Conservation (phyloP, 1,140 invertebrate species). For the Armadillidium nasatum region DNA sequence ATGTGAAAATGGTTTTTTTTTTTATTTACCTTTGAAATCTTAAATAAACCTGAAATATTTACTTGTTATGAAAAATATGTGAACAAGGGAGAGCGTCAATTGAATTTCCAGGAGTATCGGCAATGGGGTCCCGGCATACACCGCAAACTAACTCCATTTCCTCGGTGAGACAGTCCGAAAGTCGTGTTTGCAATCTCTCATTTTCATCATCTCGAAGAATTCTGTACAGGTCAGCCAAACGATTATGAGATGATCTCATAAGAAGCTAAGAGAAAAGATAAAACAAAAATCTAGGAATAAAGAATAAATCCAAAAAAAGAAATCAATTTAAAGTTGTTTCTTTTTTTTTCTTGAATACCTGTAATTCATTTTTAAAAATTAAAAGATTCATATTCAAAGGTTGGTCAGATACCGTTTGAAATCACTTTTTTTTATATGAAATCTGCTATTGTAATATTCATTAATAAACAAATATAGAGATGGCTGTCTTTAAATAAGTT, state of each 20-base stretch:
- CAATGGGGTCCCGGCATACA: constrained; percentile 67
- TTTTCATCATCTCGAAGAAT: constrained; percentile 74
- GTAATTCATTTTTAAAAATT: too few relatives aligned
- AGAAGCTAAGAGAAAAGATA: constrained; percentile 57
- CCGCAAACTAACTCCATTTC: constrained; percentile 70
- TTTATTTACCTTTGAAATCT: too few relatives aligned
- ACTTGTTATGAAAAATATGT: constrained; percentile 79
- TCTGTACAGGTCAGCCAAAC: constrained; percentile 69
- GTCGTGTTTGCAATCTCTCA: constrained; percentile 63
- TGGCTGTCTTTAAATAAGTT: too few relatives aligned
- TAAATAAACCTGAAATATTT: constrained; percentile 16
- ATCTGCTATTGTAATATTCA: too few relatives aligned
- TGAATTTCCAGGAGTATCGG: constrained; percentile 62
- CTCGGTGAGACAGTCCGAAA: constrained; percentile 64
- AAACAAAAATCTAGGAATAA: background rate
- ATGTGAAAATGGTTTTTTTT: too few relatives aligned
- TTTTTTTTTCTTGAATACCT: too few relatives aligned
- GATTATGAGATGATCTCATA: constrained; percentile 67
- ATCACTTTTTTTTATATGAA: too few relatives aligned
- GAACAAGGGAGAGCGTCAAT: constrained; percentile 75
- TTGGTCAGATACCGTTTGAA: too few relatives aligned
- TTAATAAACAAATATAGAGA: too few relatives aligned
- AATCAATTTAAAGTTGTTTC: too few relatives aligned
- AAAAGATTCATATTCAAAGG: too few relatives aligned
- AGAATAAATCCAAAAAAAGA: background rate